Conservation (phyloP, 2,113 vertebrate genomes). For the Capreolus pygargus region DNA sequence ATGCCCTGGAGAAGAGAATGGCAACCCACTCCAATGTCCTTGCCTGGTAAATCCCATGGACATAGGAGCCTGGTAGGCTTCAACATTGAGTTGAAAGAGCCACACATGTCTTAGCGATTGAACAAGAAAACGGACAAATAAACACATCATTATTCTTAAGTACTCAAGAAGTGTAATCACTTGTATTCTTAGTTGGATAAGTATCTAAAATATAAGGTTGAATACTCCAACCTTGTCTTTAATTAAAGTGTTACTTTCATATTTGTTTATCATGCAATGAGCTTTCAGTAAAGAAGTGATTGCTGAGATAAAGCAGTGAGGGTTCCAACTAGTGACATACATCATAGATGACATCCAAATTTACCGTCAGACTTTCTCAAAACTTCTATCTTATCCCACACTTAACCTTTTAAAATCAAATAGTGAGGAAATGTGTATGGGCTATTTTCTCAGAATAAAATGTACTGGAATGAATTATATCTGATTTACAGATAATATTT, state of each 20-base stretch:
- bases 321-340: not conserved
- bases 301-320: not conserved
- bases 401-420: not conserved
- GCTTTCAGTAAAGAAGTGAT: not conserved
- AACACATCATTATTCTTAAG: not conserved
- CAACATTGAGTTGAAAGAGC: not conserved
- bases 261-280: not conserved
- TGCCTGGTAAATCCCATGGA: not conserved
- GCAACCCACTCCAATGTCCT: fast-evolving
- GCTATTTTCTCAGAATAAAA: not conserved
- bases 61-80: not conserved
- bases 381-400: not conserved
- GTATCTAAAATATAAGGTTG: not conserved
- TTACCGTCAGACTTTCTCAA: not conserved
- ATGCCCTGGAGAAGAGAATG: not conserved
- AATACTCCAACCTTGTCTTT: not conserved
- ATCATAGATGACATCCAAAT: not conserved
- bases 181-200: not conserved
- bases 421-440: not conserved
- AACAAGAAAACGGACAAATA: not conserved
- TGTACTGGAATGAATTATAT: not conserved
- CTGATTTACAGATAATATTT: not conserved
- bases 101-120: fast-evolving
- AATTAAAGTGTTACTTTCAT: not conserved
- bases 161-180: not conserved